Conservation (phyloP, 2,113 vertebrate genomes). For the Holacanthus passer region DNA sequence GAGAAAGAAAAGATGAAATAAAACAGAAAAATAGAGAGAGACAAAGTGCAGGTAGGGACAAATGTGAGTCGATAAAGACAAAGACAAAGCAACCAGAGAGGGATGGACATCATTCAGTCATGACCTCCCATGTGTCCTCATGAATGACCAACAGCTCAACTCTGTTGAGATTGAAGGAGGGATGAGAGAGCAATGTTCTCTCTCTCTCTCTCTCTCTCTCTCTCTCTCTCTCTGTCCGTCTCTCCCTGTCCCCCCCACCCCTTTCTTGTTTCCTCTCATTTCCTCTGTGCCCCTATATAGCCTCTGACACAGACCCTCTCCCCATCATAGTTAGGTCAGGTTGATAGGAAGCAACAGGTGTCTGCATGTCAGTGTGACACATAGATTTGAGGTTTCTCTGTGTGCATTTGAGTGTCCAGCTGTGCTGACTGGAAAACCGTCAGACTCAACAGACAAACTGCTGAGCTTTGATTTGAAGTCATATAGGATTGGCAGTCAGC, state of each 20-base stretch:
- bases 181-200: slow-evolving; percentile 18
- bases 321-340: background rate
- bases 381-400: background rate
- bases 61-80: background rate
- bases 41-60: background rate
- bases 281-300: slow-evolving; percentile 71
- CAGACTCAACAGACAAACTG: background rate
- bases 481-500: background rate
- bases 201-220: slow-evolving; percentile 30
- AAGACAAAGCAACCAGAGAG: slow-evolving; percentile 25
- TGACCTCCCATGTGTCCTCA: slow-evolving; percentile 13
- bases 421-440: background rate
- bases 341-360: slow-evolving; percentile 14
- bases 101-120: slow-evolving; percentile 11
- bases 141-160: slow-evolving; percentile 38
- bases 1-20: background rate
- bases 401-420: background rate
- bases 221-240: slow-evolving; percentile 18
- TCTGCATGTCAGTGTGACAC: background rate
- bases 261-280: slow-evolving; percentile 57
- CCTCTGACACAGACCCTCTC: slow-evolving; percentile 42
- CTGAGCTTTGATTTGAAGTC: background rate
- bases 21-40: background rate
- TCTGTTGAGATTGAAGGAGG: slow-evolving; percentile 11
- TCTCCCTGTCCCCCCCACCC: background rate